phyloP scores from a whole-genome alignment of 2,888 invertebrate genomes.

The Rhodophaea formosa region DNA sequence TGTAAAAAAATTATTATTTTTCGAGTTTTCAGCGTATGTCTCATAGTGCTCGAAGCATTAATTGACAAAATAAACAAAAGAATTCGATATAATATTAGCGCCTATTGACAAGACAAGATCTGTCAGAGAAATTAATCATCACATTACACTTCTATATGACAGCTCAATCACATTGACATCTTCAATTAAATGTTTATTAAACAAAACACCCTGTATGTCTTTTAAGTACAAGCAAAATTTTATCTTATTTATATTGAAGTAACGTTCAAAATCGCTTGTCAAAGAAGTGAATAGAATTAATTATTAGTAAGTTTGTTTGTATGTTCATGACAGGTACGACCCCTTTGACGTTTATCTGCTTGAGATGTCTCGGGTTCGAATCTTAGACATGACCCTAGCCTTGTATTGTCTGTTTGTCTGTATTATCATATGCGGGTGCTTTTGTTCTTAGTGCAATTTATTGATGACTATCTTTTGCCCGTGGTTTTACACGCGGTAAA shows the following conservation, averaged over 20 bases:
- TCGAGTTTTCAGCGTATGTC: too few species aligned
- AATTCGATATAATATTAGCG: too few species aligned
- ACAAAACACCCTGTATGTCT: neutral
- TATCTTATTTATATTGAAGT: neutral
- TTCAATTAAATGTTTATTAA: neutral
- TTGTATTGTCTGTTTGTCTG: slow-evolving; percentile 7
- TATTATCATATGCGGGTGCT: neutral
- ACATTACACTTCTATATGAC: neutral
- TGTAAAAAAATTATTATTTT: too few species aligned
- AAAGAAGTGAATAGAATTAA: neutral
- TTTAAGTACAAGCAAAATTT: neutral
- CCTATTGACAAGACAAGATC: too few species aligned
- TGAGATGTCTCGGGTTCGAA: slow-evolving; percentile 5
- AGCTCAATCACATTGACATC: neutral
- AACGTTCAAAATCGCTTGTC: neutral
- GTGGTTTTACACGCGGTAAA: neutral
- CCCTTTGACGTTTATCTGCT: slow-evolving; percentile 10
- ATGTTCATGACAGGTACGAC: slow-evolving; percentile 8
- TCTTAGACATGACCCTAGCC: neutral
- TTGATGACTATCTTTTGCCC: neutral
- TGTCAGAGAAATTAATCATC: neutral
- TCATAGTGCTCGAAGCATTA: too few species aligned
- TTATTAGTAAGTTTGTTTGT: slow-evolving; percentile 10
- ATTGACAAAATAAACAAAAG: too few species aligned
- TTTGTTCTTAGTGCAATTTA: neutral